A percentile compares a stretch with the other conserved stretches of the same genome.
These are phyloP conservation scores for Lottia gigantea DNA, from an alignment of 2,888 invertebrate species.

Conservation along the genomic window DNA sequence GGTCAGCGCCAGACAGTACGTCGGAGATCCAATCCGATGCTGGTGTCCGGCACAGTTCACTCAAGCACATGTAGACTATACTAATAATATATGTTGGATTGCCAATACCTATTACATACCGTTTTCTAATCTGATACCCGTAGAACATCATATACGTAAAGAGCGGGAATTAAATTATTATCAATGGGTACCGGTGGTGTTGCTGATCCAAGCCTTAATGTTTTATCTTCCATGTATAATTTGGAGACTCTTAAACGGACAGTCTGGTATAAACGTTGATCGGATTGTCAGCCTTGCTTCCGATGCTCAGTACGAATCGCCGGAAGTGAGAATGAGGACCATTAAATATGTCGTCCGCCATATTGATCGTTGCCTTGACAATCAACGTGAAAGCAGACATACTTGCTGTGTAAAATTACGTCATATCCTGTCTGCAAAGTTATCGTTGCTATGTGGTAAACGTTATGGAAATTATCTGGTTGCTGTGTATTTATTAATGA, in stretches of 20 bases:
- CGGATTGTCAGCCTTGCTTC: slow-evolving; percentile 64
- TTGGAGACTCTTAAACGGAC: slow-evolving; percentile 70
- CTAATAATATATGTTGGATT: slow-evolving; percentile 72
- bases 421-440: slow-evolving; percentile 60
- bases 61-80: slow-evolving; percentile 70
- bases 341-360: slow-evolving; percentile 70
- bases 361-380: slow-evolving; percentile 69
- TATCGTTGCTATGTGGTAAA: slow-evolving; percentile 65
- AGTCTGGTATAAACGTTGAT: slow-evolving; percentile 70
- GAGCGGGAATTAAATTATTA: slow-evolving; percentile 64
- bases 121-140: slow-evolving; percentile 44
- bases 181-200: slow-evolving; percentile 69
- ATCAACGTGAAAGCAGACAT: slow-evolving; percentile 61
- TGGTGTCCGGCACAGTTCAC: slow-evolving; percentile 71
- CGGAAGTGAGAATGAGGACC: slow-evolving; percentile 68
- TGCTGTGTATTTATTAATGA: slow-evolving; percentile 67
- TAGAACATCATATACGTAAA: slow-evolving; percentile 42
- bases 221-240: slow-evolving; percentile 71
- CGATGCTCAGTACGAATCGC: slow-evolving; percentile 69
- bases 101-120: slow-evolving; percentile 71
- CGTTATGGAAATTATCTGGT: slow-evolving; percentile 70
- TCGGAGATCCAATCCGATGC: slow-evolving; percentile 66
- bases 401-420: slow-evolving; percentile 60
- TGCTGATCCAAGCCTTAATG: slow-evolving; percentile 69
- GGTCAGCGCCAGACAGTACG: slow-evolving; percentile 67